A percentile compares a stretch with the other conserved stretches of the same genome.
These are phyloP conservation scores for Agonum fuliginosum DNA, from an alignment of 2,888 invertebrate species.

Conservation along the genomic window DNA sequence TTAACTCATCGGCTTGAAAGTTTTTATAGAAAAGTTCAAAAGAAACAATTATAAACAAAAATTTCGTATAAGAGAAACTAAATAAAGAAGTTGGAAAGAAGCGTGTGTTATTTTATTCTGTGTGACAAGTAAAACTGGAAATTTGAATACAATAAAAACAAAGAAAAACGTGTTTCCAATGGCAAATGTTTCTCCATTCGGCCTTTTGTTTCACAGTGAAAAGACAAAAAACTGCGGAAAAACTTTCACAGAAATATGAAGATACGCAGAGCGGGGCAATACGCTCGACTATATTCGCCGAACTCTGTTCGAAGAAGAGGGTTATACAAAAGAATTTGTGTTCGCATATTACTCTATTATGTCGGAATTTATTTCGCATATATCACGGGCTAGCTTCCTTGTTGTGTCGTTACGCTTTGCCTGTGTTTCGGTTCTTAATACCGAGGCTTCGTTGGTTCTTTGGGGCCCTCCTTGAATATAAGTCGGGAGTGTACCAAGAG, in stretches of 20 bases:
- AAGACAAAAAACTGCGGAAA: constrained; percentile 23
- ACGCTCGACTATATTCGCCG: constrained; percentile 13
- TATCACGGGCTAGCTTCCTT: constrained; percentile 57
- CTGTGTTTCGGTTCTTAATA: constrained; percentile 44
- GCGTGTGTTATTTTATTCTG: constrained; percentile 41
- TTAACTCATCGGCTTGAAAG: too few species aligned
- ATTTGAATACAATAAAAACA: constrained; percentile 53
- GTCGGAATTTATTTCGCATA: constrained; percentile 61
- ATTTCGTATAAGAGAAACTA: background rate
- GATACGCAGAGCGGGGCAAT: constrained; percentile 44
- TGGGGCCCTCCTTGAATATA: background rate
- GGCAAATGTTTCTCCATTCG: constrained; percentile 47
- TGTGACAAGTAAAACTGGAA: constrained; percentile 46
- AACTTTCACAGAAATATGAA: constrained; percentile 49
- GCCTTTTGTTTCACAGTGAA: constrained; percentile 29
- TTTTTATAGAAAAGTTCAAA: background rate
- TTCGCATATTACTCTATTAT: constrained; percentile 56
- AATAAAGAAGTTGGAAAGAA: constrained; percentile 43
- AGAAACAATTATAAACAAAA: constrained; percentile 19
- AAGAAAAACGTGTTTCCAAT: constrained; percentile 57
- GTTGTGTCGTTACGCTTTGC: constrained; percentile 58
- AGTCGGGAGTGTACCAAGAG: background rate
- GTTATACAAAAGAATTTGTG: constrained; percentile 55
- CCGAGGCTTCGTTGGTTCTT: background rate
- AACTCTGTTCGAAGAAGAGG: constrained; percentile 52